A percentile compares a stretch with the other conserved stretches of the same genome.
phyloP scores from a whole-genome alignment of 1,140 invertebrate genomes.

The Sitophilus oryzae region DNA sequence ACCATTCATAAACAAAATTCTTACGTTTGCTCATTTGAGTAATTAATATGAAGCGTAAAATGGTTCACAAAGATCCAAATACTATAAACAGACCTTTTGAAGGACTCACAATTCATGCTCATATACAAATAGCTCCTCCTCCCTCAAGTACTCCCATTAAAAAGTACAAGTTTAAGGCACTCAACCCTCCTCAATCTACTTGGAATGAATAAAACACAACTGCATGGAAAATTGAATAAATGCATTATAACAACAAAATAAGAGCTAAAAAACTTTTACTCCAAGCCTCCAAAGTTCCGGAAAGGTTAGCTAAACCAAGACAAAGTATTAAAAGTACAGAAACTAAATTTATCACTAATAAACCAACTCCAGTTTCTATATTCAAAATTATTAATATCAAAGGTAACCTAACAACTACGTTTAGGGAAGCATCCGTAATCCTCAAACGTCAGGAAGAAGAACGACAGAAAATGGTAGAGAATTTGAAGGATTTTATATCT shows the following conservation, averaged over 20 bases:
- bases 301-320: conserved; percentile 27
- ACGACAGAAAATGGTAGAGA: conserved; percentile 41
- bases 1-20: too few species aligned
- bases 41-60: too few species aligned
- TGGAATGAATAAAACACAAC: neutral
- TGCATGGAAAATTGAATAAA: conserved; percentile 29
- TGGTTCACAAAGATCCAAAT: too few species aligned
- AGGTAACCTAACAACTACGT: conserved; percentile 46
- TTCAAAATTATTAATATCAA: conserved; percentile 41
- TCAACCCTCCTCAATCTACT: conserved; percentile 18
- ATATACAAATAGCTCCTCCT: conserved; percentile 6
- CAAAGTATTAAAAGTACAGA: too few species aligned
- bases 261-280: conserved; percentile 45
- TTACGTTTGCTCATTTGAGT: too few species aligned
- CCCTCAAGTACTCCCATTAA: conserved; percentile 32
- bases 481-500: conserved; percentile 45
- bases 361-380: conserved; percentile 28
- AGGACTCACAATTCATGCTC: conserved; percentile 11
- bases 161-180: conserved; percentile 43
- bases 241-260: conserved; percentile 44
- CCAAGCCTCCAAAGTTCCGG: conserved; percentile 34
- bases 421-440: conserved; percentile 46
- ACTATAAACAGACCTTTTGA: too few species aligned
- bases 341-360: too few species aligned
- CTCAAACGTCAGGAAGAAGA: conserved; percentile 48